Evolutionary conservation across 2,113 vertebrate species (phyloP), one percentile per base, ranked within the genome.

Genomic region (Melanocharis versteri): DNA sequence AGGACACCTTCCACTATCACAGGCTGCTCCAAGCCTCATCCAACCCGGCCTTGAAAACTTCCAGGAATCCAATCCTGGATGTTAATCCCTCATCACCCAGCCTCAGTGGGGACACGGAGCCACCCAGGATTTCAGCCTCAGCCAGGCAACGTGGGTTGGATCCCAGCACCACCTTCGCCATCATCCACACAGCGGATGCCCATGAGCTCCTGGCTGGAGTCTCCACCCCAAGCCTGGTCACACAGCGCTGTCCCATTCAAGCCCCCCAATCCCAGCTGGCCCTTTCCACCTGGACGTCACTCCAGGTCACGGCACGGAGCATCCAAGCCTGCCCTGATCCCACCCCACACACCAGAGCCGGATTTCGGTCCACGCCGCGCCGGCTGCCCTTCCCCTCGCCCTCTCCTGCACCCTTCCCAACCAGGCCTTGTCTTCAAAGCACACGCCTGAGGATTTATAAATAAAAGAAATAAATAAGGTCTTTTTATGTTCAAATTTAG

Each of bases 401-500:
- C 94, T 79, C 47, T 66, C 61, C 86, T 15, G 21, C 13, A 5
- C 71, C 6, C 70, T 94, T 85, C 94, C 66, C 90, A 40, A 30
- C 33, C 9, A 4, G 71, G 62, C n/a, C 70, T 72, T 15, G 13
- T 10, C 77, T 89, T 91, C 87, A 85, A 90, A 94, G 89, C 8
- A 0, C 82, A 50, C 60, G 7, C 68, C 71, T 57, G 11, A 0
- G 44, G 39, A 66, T 92, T 97, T 97, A 96, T 97, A 97, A 97
- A 97, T 96, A 97, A 96, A 97, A 93, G 68, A 73, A 96, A 96
- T 90, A 96, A 96, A 96, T 93, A 83, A 93, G 75, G 66, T 4
- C 50, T 89, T 85, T 83, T 84, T 18, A 50, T 91, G 93, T 97
- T 96, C 97, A 94, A 97, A 98, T 97, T 98, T 97, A 98, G 96